Conservation (phyloP, 2,113 vertebrate genomes). For the Vireo altiloquus region DNA sequence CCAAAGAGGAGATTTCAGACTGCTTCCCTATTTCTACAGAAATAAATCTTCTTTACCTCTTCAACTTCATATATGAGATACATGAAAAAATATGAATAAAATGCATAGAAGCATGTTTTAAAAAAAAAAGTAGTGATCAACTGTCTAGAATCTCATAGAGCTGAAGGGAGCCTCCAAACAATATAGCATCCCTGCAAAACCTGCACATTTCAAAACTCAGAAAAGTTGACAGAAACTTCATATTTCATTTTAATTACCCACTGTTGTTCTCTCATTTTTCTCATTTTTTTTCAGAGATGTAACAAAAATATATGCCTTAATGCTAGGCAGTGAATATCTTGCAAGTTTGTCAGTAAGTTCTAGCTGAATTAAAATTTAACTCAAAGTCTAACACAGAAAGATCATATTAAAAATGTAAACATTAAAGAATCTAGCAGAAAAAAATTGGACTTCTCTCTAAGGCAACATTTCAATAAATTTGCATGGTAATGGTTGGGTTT, state of each 20-base stretch:
- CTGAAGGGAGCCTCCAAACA: background rate
- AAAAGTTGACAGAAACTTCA: background rate
- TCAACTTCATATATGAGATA: background rate
- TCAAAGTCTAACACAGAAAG: background rate
- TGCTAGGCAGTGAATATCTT: background rate
- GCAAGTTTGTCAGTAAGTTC: background rate
- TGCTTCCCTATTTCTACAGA: background rate
- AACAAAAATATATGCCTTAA: background rate
- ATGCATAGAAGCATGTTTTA: background rate
- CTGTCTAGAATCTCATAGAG: background rate
- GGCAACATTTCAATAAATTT: background rate
- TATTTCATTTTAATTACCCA: background rate
- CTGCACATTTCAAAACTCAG: background rate
- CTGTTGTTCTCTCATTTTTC: background rate
- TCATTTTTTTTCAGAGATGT: background rate
- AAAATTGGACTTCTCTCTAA: background rate
- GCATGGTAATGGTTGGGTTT: background rate
- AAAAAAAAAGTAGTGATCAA: background rate
- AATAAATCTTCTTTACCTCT: background rate
- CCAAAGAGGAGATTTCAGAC: background rate
- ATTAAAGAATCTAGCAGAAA: background rate
- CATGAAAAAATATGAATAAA: rapidly evolving
- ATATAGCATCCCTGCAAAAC: background rate
- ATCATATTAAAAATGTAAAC: background rate
- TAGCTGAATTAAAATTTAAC: background rate